A percentile compares a stretch with the other conserved stretches of the same genome.
Conservation (phyloP, 2,113 vertebrate species). For the Corydoras sp. region DNA sequence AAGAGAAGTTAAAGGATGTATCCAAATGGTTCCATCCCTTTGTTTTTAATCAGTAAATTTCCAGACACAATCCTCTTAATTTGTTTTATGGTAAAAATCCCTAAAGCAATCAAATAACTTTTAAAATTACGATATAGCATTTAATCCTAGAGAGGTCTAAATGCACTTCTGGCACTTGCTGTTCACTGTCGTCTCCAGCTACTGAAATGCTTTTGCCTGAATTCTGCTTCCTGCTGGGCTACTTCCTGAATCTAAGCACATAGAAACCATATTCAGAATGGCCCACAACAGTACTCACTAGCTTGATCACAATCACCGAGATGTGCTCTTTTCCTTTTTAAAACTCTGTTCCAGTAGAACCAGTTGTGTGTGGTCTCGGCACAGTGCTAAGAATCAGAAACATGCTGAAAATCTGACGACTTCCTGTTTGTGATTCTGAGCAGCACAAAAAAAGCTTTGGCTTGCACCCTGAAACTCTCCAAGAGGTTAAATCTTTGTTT, state of each 20-base stretch:
- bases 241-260: constrained; percentile 55
- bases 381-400: constrained; percentile 30
- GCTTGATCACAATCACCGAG: constrained; percentile 2
- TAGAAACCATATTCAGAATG: constrained; percentile 31
- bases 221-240: constrained; percentile 54
- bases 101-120: constrained; percentile 38
- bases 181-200: constrained; percentile 38
- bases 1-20: neutral
- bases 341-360: constrained; percentile 21
- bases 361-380: constrained; percentile 21
- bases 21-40: no score
- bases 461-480: constrained; percentile 56
- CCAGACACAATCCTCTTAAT: constrained; percentile 50
- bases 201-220: constrained; percentile 49
- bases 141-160: constrained; percentile 32
- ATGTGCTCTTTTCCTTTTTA: constrained; percentile 27
- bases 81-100: constrained; percentile 41
- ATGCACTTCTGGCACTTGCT: constrained; percentile 41
- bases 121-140: constrained; percentile 11
- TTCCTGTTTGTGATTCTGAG: constrained; percentile 63
- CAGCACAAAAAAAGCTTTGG: constrained; percentile 53
- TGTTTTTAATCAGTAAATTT: constrained; percentile 35
- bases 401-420: constrained; percentile 51
- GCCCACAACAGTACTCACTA: constrained; percentile 22
- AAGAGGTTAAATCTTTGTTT: constrained; percentile 41